Base-by-base conservation (phyloP, 1,140 invertebrate genomes). In the Sitodiplosis mosellana region DNA sequence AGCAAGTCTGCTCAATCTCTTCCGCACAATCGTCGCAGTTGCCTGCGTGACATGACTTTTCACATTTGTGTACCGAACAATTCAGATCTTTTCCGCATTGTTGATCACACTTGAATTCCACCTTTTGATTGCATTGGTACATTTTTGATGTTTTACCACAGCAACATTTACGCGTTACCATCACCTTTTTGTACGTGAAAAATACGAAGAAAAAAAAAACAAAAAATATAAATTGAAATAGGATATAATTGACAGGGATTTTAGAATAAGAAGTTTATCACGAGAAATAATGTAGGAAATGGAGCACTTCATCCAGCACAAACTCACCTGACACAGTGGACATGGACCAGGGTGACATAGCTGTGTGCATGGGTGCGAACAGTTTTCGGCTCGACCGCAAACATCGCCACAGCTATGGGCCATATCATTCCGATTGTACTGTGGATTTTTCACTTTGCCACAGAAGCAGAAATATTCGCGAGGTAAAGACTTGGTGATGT, bases 281-380 rank as follows among this genome's bases (percentile, higher is more conserved):
- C n/a, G n/a, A n/a, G n/a, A n/a, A n/a, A n/a, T n/a, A n/a, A n/a
- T n/a, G n/a, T n/a, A n/a, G n/a, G n/a, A n/a, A n/a, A n/a, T n/a
- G n/a, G n/a, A n/a, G n/a, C n/a, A n/a, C n/a, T n/a, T n/a, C n/a
- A n/a, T n/a, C n/a, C 3, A 27, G 27, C 4, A 5, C 27, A 27
- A 27, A 27, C n/a, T n/a, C n/a, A 76, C 73, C 52, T 71, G 69
- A 61, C 87, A 92, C 1, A 82, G 77, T 8, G 90, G 87, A 61
- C 84, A 87, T 0, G 82, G 80, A 0, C 83, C 93, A 1, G 93
- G 90, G 65, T 98, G 93, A 62, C 93, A 97, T 0, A 89, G 67
- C 49, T 90, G 61, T 2, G 75, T 86, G 63, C 92, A 96, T 2
- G 76, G 77, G 64, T 96, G 91, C 1, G 73, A 66, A 61, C 91